These are phyloP conservation scores for Ectemnius continuus DNA, from an alignment of 2,888 invertebrate genomes.

Conservation along the genomic window DNA sequence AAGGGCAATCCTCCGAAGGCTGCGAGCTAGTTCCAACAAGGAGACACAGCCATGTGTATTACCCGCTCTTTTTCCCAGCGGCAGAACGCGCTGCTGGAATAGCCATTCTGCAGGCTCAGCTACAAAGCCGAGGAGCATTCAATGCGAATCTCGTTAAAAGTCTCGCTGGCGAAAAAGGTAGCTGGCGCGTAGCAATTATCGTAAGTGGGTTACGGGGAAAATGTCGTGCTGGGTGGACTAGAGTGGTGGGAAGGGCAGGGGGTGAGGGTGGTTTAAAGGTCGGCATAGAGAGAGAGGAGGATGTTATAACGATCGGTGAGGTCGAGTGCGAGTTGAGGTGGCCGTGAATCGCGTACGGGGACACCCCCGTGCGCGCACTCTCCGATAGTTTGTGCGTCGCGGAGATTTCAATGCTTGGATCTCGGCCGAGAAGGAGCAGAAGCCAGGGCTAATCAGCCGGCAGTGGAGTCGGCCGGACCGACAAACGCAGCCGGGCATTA, in stretches of 20 bases:
- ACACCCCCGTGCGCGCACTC: background rate
- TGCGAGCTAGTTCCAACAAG: background rate
- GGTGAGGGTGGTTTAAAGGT: conserved; percentile 31
- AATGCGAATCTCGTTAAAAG: conserved; percentile 14
- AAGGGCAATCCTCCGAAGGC: background rate
- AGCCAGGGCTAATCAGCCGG: conserved; percentile 40
- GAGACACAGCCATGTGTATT: background rate
- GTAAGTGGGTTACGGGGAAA: conserved; percentile 17
- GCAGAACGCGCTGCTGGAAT: background rate
- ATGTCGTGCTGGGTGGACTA: background rate
- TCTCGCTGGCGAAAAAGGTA: background rate
- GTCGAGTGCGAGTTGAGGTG: background rate
- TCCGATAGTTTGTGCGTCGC: conserved; percentile 15
- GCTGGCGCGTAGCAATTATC: conserved; percentile 12
- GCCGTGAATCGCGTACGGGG: background rate
- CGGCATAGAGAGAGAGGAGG: background rate
- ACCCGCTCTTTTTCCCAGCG: background rate
- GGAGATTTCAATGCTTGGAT: conserved; percentile 31
- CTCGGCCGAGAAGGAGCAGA: background rate
- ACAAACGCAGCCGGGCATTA: conserved; percentile 37
- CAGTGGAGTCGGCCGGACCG: conserved; percentile 19
- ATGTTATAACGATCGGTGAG: conserved; percentile 36
- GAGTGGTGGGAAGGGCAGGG: background rate
- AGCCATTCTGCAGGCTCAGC: background rate
- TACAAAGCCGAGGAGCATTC: background rate